Base-by-base conservation (phyloP, 2,888 invertebrate species). In the Euclidia mi region DNA sequence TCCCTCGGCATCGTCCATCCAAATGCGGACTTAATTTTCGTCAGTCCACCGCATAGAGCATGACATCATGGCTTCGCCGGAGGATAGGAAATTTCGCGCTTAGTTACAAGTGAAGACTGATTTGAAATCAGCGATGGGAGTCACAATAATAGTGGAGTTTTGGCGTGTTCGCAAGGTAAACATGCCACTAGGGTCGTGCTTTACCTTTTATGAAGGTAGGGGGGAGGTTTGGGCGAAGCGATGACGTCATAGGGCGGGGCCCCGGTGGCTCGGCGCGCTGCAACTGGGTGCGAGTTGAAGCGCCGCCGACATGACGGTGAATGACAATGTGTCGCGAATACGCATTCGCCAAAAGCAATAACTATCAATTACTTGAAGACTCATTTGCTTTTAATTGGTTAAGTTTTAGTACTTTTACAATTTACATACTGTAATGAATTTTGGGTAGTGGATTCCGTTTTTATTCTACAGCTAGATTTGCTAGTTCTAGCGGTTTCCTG, bases 161-260 rank as follows among this genome's bases (percentile, higher is more conserved):
- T 56, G 62, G 44, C 52, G 48, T 29, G 53, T 28, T 55, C 48
- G 65, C 63, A 65, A 69, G 65, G 79, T 79, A 87, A 87, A 88
- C 82, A 85, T 65, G 69, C 59, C 71, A 65, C 62, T 43, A 63
- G 74, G 77, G 78, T 72, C 72, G 72, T 81, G 81, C 85, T 87
- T 84, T 81, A 82, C 63, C 69, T 72, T 70, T 70, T 72, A 68
- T 59, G 74, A 65, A 69, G 58, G 68, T 35, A 57, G 63, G 65
- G 78, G 79, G 74, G 65, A 69, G 58, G 68, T 35, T 59, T 63
- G 65, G 78, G 79, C 74, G 75, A 79, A 76, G 84, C 74, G 80
- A 79, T 91, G 91, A 91, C 90, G 90, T 91, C 89, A 88, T 81
- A 65, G 77, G 78, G 79, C 78, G 90, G 89, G 89, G 88, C 87